These are phyloP conservation scores for Nudaria mundana DNA, from an alignment of 2,888 invertebrate species.

Conservation along the genomic window DNA sequence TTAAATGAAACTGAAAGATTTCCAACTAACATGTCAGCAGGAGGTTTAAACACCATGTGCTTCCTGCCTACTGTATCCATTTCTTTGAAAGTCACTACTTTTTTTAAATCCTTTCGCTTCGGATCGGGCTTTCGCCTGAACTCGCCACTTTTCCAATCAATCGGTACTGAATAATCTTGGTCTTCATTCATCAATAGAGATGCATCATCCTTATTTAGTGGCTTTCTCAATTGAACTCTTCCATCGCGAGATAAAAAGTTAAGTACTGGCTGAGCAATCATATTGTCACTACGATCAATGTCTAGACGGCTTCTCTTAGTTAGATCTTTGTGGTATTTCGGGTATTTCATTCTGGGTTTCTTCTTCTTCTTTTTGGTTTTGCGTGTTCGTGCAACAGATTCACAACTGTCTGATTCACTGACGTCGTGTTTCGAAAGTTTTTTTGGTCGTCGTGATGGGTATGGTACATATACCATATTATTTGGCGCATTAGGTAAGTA, in stretches of 20 bases:
- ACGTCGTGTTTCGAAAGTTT: not conserved
- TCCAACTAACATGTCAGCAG: not conserved
- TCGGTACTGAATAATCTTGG: too few species aligned
- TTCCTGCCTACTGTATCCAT: not conserved
- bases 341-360: not conserved
- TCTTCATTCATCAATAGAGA: not conserved
- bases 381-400: not conserved
- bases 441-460: constrained; percentile 1
- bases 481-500: not conserved
- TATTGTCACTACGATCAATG: not conserved
- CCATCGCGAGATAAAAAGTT: constrained; percentile 3
- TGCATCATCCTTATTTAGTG: constrained; percentile 1
- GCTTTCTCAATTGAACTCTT: constrained; percentile 2
- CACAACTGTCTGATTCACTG: not conserved
- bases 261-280: constrained; percentile 2
- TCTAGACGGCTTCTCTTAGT: not conserved
- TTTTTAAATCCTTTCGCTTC: not conserved
- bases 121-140: not conserved
- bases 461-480: not conserved
- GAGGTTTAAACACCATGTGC: not conserved
- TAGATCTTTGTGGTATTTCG: not conserved
- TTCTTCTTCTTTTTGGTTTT: not conserved
- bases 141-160: too few species aligned
- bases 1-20: constrained; percentile 3
- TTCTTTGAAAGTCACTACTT: not conserved